Base-by-base conservation (phyloP, 92 coral and sea anemone genomes). In the Palythoa grandis region DNA sequence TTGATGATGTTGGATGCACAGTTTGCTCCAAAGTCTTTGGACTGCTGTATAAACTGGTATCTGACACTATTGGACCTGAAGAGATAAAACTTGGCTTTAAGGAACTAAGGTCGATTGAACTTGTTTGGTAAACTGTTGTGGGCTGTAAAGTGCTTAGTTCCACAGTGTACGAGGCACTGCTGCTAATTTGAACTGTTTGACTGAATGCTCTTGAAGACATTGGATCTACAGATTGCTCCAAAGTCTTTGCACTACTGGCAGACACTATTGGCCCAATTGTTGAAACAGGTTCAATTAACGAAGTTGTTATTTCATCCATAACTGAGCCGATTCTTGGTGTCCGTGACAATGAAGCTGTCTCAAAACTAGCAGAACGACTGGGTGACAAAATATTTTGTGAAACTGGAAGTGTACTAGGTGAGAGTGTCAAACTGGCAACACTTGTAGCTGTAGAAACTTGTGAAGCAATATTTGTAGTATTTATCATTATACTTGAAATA, bases 311-410 rank as follows among this genome's bases (percentile, higher is more conserved):
- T 53, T 58, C 83, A 12, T 12, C 56, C 71, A 39, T 48, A 38
- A 56, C 82, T n/a, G 88, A 85, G 47, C 82, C 74, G 29, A 68
- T 63, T 60, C 80, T 39, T 54, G 88, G 80, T 60, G 82, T 85
- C 7, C 63, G 40, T 25, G 52, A 22, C 14, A 85, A 24, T 39
- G 82, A 25, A 48, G 63, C 56, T 84, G 87, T 57, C 74, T 25
- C 57, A 29, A 71, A 37, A 40, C 48, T 52, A 23, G 37, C 19
- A 56, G 88, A 56, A n/a, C 73, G 72, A 60, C 83, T 85, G 67
- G 79, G 72, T 4, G 58, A 73, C 58, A 85, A 80, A 23, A 66
- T 40, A 47, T 38, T 65, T 71, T 68, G 76, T 39, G 7, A 70
- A 38, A 57, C 50, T 43, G 57, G 29, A 56, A 37, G 78, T 54